phyloP scores from a whole-genome alignment of 2,888 invertebrate genomes.

The Odontocolon sp. region DNA sequence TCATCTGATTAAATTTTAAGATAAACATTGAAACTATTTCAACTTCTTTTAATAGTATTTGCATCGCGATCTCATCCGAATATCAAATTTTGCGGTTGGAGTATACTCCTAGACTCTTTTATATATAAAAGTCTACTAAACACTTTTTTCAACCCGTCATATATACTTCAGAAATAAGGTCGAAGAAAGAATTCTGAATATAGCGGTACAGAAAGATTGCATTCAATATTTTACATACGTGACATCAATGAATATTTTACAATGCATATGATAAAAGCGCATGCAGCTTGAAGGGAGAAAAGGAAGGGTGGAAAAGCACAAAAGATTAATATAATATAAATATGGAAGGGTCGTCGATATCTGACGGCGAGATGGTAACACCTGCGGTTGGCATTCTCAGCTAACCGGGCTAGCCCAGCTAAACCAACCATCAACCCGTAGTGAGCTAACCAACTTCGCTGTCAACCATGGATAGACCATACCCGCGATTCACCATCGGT shows the following conservation, averaged over 20 bases:
- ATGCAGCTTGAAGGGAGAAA: not conserved
- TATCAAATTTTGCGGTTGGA: too few species aligned
- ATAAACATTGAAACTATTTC: too few species aligned
- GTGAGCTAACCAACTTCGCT: not conserved
- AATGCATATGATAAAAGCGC: not conserved
- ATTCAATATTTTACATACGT: slow-evolving; percentile 4
- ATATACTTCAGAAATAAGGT: too few species aligned
- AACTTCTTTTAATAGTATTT: too few species aligned
- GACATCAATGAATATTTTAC: slow-evolving; percentile 29
- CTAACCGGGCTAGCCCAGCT: too few species aligned
- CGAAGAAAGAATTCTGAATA: too few species aligned
- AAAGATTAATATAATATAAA: slow-evolving; percentile 48
- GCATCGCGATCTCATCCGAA: too few species aligned
- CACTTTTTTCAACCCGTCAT: too few species aligned
- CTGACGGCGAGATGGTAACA: slow-evolving; percentile 9
- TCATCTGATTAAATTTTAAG: too few species aligned
- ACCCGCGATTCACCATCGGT: not conserved
- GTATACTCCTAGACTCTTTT: too few species aligned
- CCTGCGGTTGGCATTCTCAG: slow-evolving; percentile 4
- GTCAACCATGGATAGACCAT: not conserved
- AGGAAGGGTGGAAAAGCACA: not conserved
- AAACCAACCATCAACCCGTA: too few species aligned
- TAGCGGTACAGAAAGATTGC: not conserved
- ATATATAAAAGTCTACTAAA: too few species aligned
- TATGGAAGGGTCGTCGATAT: slow-evolving; percentile 37